A percentile compares a stretch with the other conserved stretches of the same genome.
Evolutionary conservation across 1,140 invertebrate genomes (phyloP).

Genomic region (Eriocheir sinensis): DNA sequence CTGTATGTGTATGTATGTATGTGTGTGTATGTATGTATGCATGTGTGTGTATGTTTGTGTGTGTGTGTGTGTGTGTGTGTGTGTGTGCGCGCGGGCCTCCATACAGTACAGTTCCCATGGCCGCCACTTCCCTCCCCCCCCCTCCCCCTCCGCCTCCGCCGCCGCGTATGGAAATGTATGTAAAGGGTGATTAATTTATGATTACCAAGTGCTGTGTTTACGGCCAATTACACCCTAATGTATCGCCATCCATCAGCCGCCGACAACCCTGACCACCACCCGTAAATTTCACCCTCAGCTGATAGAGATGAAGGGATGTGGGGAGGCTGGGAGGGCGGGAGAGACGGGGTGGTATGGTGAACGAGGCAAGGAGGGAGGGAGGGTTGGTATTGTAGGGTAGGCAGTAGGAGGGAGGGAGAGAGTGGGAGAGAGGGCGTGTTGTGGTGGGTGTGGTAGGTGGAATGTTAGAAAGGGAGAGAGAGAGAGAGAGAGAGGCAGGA

Average conservation of each 20-base stretch:
- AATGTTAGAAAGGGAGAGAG: background rate
- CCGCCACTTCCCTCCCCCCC: no score
- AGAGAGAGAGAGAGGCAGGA: background rate
- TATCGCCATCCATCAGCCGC: background rate
- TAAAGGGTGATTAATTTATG: slow-evolving; percentile 17
- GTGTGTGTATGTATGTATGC: no score
- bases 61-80: no score
- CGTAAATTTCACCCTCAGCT: background rate
- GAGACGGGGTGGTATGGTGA: background rate
- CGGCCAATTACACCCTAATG: background rate
- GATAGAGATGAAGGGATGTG: slow-evolving; percentile 11
- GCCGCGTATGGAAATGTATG: slow-evolving; percentile 4
- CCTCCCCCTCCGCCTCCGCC: background rate
- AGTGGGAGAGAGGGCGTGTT: no score
- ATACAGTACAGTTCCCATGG: no score
- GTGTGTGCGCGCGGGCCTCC: no score
- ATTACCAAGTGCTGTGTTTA: slow-evolving; percentile 16
- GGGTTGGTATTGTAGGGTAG: no score
- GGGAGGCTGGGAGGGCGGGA: background rate
- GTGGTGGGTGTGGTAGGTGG: no score
- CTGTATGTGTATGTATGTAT: no score
- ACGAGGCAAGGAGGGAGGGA: background rate
- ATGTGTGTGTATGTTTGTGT: no score
- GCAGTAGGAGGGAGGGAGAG: no score
- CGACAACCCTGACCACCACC: background rate